Base-by-base conservation (phyloP, 2,797 vertebrate species). In the Anisognathus igniventris region DNA sequence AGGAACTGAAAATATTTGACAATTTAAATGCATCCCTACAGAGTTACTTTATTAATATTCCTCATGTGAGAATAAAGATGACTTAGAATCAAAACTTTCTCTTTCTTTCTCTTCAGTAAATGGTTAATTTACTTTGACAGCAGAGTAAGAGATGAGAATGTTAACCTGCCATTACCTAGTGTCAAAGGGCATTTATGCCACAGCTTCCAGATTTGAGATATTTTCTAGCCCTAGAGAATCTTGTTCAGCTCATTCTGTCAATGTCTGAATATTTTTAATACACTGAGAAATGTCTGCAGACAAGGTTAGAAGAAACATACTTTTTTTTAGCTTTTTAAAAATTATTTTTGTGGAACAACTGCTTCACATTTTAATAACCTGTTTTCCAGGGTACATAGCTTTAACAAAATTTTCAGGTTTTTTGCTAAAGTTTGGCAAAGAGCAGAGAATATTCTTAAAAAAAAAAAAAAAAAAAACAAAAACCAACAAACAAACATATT, bases 1-100 rank as follows among this genome's bases (percentile, higher is more conserved):
- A 60, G 21, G 39, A n/a, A 23, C 39, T 37, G 67, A 81, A 87
- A 85, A 78, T 84, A 61, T 78, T 45, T 89, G 42, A 61, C 22
- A 48, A 44, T 82, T 70, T 79, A 82, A 92, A 89, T 82, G 23
- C 23, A 30, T 66, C 35, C 47, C 54, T 33, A 31, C 22, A 57
- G 65, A 74, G 7, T 75, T 74, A 47, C 10, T 72, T 72, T 37
- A 54, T 91, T 84, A 92, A 89, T 84, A 75, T 68, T 66, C 30
- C 30, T 64, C 0, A 2, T 50, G 27, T 1, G 14, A 84, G 22
- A 72, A 75, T 31, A 83, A 50, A 19, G 27, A 50, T 56, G 74
- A 56, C 11, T 62, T 40, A 37, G 42, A 78, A 84, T 39, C 14
- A 68, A 89, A 81, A 53, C 12, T 24, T 57, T 76, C 12, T 73